These are phyloP conservation scores for Cyanocitta stelleri DNA, from an alignment of 2,113 vertebrate genomes.

Conservation along the genomic window DNA sequence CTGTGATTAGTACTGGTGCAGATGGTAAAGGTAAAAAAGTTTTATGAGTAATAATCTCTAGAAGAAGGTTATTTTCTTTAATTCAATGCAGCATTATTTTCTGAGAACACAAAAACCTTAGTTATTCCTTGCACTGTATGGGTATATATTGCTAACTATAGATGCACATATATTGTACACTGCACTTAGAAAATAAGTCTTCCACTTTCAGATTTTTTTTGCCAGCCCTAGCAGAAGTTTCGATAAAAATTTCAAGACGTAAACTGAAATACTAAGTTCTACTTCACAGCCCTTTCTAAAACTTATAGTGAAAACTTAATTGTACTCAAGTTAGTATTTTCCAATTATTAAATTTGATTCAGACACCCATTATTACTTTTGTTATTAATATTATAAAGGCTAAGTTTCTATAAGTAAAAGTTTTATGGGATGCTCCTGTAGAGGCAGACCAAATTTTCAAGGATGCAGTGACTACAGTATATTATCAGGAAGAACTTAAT, in stretches of 20 bases:
- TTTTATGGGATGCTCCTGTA: neutral
- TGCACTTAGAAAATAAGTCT: neutral
- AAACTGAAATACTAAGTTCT: neutral
- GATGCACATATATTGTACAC: too few species aligned
- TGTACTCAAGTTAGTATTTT: neutral
- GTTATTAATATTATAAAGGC: neutral
- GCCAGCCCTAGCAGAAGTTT: neutral
- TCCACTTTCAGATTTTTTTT: neutral
- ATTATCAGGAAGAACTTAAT: neutral
- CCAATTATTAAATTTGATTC: neutral
- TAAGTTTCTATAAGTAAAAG: neutral
- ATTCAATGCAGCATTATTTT: neutral
- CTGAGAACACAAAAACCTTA: neutral
- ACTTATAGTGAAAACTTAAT: fast-evolving
- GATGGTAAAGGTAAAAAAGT: neutral
- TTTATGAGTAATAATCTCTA: neutral
- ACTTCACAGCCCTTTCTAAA: neutral
- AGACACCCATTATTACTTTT: neutral
- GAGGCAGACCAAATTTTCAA: neutral
- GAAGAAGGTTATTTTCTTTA: neutral
- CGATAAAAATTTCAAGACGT: neutral
- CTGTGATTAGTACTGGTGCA: neutral
- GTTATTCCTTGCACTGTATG: neutral
- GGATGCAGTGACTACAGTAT: fast-evolving
- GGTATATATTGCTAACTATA: neutral